Conservation (phyloP, 2,797 vertebrate species). For the Hyperoplus lanceolatus region DNA sequence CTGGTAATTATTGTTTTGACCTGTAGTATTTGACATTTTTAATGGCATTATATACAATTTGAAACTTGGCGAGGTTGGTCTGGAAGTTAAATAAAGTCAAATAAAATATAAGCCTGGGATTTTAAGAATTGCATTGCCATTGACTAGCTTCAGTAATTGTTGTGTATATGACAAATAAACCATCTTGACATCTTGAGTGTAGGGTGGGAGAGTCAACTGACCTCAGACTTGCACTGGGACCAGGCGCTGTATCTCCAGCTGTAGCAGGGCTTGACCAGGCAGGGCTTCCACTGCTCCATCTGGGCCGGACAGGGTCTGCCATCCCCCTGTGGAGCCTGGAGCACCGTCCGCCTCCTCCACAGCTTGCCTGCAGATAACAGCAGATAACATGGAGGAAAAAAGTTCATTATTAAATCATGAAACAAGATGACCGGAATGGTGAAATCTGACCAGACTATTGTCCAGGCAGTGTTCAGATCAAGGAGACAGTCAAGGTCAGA, state of each 20-base stretch:
- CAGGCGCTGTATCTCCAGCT: constrained; percentile 93
- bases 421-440: neutral
- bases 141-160: no score
- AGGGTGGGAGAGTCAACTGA: constrained; percentile 62
- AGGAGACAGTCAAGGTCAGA: constrained; percentile 2
- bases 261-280: constrained; percentile 95
- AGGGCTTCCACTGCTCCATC: constrained; percentile 96
- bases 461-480: neutral
- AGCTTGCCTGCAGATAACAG: constrained; percentile 88
- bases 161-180: no score
- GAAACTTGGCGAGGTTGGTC: no score
- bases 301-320: constrained; percentile 93
- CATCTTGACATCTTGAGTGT: no score
- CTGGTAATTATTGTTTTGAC: no score
- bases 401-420: constrained; percentile 15
- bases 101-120: no score
- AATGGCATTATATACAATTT: no score
- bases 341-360: constrained; percentile 89
- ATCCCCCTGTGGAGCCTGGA: constrained; percentile 94
- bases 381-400: neutral
- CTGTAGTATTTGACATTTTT: no score
- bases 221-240: constrained; percentile 94
- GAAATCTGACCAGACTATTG: constrained; percentile 12
- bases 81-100: no score
- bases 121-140: no score